phyloP scores from a whole-genome alignment of 1,140 invertebrate genomes.

The Aphis craccivora region DNA sequence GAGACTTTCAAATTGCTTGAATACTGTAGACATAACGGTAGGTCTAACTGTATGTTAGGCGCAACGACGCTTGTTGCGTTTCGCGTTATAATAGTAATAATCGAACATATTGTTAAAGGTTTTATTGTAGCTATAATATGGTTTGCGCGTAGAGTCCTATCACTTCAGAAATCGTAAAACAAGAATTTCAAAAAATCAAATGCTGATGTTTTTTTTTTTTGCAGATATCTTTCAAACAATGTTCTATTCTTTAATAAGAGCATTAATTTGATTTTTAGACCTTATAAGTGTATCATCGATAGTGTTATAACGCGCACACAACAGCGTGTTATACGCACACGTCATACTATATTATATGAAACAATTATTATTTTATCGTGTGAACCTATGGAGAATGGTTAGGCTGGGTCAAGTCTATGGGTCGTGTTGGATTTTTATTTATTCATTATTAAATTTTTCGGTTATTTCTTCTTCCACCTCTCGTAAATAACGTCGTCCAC shows the following conservation, averaged over 20 bases:
- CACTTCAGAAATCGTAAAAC: too few relatives aligned
- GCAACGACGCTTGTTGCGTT: too few relatives aligned
- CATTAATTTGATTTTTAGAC: background rate
- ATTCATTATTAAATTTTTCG: background rate
- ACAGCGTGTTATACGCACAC: background rate
- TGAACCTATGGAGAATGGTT: background rate
- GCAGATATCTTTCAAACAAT: background rate
- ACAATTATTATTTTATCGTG: background rate
- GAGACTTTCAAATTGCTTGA: too few relatives aligned
- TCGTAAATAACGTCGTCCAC: background rate
- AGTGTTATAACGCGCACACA: background rate
- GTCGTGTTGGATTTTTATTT: background rate
- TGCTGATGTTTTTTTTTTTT: background rate
- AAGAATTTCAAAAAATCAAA: too few relatives aligned
- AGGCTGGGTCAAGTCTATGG: background rate
- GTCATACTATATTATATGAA: background rate
- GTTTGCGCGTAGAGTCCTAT: too few relatives aligned
- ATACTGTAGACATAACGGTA: too few relatives aligned
- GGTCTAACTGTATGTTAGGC: too few relatives aligned
- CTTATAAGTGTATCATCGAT: background rate
- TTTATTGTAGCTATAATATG: too few relatives aligned
- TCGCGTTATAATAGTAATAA: too few relatives aligned
- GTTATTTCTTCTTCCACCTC: background rate
- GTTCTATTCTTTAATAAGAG: background rate
- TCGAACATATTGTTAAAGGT: too few relatives aligned